phyloP scores from a whole-genome alignment of 2,113 vertebrate species.

The Spea multiplicata region DNA sequence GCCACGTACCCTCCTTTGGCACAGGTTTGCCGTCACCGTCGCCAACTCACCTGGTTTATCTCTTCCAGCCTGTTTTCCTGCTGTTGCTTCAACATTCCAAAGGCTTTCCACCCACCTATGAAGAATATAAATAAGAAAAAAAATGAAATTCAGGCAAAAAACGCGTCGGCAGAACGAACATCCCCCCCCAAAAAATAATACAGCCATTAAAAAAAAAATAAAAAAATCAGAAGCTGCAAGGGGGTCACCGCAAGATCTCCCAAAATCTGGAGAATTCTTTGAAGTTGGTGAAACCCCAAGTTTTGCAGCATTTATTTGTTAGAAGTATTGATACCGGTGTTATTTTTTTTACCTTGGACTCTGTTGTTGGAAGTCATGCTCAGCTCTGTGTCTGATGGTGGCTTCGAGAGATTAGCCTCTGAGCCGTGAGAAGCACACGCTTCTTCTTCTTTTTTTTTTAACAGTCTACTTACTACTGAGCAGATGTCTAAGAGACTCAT shows the following conservation, averaged over 20 bases:
- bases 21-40: background rate
- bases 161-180: background rate
- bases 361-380: slow-evolving; percentile 36
- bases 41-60: slow-evolving; percentile 80
- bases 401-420: slow-evolving; percentile 14
- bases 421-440: slow-evolving; percentile 22
- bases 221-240: background rate
- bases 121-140: slow-evolving; percentile 19
- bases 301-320: background rate
- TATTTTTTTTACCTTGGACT: slow-evolving; percentile 32
- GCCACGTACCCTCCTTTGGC: background rate
- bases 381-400: background rate
- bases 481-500: slow-evolving; percentile 24
- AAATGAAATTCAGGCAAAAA: background rate
- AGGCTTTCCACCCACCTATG: slow-evolving; percentile 83
- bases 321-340: background rate
- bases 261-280: background rate
- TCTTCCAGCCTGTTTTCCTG: slow-evolving; percentile 79
- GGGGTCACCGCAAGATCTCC: background rate
- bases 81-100: slow-evolving; percentile 78
- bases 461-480: slow-evolving; percentile 12
- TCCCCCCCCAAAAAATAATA: background rate
- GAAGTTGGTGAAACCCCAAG: background rate
- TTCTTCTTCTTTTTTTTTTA: background rate
- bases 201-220: background rate